Percentiles rank a stretch among this genome's conserved stretches.
These are phyloP conservation scores for Synodontis membranacea DNA, from an alignment of 2,113 vertebrate species.

Conservation along the genomic window DNA sequence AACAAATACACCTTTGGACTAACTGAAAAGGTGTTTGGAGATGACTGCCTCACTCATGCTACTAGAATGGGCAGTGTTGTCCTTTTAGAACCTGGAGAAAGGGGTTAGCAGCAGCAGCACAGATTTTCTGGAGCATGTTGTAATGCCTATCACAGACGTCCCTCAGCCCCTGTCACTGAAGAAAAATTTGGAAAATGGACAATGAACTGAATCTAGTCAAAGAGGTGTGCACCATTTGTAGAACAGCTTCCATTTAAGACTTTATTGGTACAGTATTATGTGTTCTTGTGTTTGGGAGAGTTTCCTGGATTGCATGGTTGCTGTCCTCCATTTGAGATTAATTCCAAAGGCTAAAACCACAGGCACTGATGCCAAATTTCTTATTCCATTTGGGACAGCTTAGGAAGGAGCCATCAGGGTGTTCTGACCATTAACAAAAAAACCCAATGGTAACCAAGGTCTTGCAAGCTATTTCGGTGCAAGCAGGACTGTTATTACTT, in stretches of 20 bases:
- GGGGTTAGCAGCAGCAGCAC: not conserved
- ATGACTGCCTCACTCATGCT: not conserved
- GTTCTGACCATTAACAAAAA: not conserved
- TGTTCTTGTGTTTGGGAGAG: not conserved
- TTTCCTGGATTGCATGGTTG: not conserved
- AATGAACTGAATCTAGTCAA: not conserved
- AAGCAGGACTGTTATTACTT: not conserved
- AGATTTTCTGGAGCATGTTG: not conserved
- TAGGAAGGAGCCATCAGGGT: not conserved
- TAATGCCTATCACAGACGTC: not conserved
- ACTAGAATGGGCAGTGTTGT: not conserved
- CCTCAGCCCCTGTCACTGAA: not conserved
- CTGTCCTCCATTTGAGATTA: not conserved
- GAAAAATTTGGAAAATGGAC: not conserved
- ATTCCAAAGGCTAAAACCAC: not conserved
- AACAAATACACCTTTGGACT: not conserved
- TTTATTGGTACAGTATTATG: not conserved
- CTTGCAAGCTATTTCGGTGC: not conserved
- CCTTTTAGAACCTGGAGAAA: not conserved
- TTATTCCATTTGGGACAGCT: not conserved
- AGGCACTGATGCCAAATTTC: not conserved
- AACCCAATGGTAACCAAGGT: not conserved
- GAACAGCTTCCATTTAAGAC: not conserved
- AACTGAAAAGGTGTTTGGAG: not conserved
- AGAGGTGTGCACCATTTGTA: not conserved